These are phyloP conservation scores for Shinisaurus crocodilurus DNA, from an alignment of 2,113 vertebrate genomes.

Conservation along the genomic window DNA sequence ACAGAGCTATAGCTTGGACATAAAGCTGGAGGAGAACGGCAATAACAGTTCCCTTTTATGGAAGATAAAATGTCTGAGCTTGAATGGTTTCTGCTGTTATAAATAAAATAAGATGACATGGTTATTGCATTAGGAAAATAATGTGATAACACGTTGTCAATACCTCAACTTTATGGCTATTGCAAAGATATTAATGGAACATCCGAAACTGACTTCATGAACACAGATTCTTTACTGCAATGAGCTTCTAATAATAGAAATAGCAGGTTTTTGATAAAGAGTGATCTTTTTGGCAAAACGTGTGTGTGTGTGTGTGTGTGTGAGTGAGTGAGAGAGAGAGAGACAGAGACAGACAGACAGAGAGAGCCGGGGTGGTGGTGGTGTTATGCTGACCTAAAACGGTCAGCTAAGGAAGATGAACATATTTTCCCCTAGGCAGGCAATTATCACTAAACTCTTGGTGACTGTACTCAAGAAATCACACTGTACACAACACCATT, in stretches of 20 bases:
- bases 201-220: conserved; percentile 35
- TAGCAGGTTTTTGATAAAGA: conserved; percentile 31
- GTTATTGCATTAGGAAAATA: conserved; percentile 26
- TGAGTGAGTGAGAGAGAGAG: too few species aligned
- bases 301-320: not conserved
- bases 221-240: conserved; percentile 27
- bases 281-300: conserved; percentile 21
- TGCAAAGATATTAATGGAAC: conserved; percentile 45
- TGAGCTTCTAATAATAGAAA: conserved; percentile 42
- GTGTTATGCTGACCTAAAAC: not conserved
- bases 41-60: not conserved
- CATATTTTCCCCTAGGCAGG: conserved; percentile 3
- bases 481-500: not conserved
- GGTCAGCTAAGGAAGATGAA: not conserved
- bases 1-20: conserved; percentile 14
- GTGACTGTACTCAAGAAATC: not conserved
- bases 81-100: conserved; percentile 37
- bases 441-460: not conserved
- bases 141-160: conserved; percentile 38
- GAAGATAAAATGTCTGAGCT: conserved; percentile 42
- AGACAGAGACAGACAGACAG: too few species aligned
- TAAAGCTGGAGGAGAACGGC: conserved; percentile 22
- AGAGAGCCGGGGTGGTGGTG: too few species aligned
- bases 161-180: conserved; percentile 42
- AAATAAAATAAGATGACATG: conserved; percentile 43